These are phyloP conservation scores for Plutomurus gul DNA, from an alignment of 1,140 invertebrate genomes.

Conservation along the genomic window DNA sequence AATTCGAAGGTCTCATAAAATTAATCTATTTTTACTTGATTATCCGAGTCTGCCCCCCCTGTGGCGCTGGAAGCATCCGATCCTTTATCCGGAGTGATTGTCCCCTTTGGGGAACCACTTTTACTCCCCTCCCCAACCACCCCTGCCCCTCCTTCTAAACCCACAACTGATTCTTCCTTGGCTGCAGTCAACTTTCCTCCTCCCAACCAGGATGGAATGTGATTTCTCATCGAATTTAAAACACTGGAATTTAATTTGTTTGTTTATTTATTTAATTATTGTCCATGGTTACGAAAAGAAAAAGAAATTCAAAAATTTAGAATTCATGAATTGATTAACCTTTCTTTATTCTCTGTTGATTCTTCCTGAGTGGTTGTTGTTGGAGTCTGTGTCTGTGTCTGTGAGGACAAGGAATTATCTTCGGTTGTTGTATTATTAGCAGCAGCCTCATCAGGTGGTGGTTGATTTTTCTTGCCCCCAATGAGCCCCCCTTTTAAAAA, in stretches of 20 bases:
- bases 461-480: slow-evolving; percentile 22
- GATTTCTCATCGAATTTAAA: slow-evolving; percentile 43
- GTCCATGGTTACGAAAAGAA: no score
- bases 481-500: slow-evolving; percentile 17
- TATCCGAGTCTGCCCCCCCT: slow-evolving; percentile 79
- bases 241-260: not conserved
- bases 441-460: not conserved
- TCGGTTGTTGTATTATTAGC: not conserved
- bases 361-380: slow-evolving; percentile 1
- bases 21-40: slow-evolving; percentile 62
- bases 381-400: not conserved
- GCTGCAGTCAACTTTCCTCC: slow-evolving; percentile 51
- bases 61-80: slow-evolving; percentile 70
- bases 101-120: not conserved
- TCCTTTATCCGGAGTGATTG: slow-evolving; percentile 53
- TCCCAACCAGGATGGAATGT: slow-evolving; percentile 51
- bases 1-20: not conserved
- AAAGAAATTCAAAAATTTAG: no score
- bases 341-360: not conserved
- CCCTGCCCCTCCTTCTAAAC: not conserved
- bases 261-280: not conserved
- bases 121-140: slow-evolving; percentile 57
- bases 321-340: not conserved
- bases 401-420: slow-evolving; percentile 1
- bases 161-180: not conserved